Conservation (phyloP, 2,888 invertebrate species). For the Furcula furcula region DNA sequence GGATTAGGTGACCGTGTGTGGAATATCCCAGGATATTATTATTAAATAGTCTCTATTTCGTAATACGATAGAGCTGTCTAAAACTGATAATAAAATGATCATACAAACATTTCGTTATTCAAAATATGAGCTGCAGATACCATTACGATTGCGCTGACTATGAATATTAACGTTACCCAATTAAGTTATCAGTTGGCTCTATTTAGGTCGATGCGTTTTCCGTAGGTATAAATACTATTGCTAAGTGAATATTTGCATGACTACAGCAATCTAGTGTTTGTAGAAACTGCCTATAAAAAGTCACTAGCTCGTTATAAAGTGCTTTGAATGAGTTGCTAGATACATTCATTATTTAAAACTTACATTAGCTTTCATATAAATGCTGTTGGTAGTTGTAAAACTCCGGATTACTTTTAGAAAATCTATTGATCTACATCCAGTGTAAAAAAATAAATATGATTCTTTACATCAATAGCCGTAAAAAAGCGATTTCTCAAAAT, state of each 20-base stretch:
- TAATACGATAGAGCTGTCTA: neutral
- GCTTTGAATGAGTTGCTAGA: too few relatives aligned
- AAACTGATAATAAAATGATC: neutral
- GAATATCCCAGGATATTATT: too few relatives aligned
- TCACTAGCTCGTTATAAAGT: slow-evolving; percentile 50
- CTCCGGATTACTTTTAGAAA: too few relatives aligned
- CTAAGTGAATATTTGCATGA: slow-evolving; percentile 75
- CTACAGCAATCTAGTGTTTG: slow-evolving; percentile 51
- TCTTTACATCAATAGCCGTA: too few relatives aligned
- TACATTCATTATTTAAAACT: too few relatives aligned
- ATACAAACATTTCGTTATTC: slow-evolving; percentile 3
- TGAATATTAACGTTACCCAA: slow-evolving; percentile 15
- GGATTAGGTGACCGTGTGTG: too few relatives aligned
- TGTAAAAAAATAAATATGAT: too few relatives aligned
- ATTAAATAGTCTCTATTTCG: too few relatives aligned
- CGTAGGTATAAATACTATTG: slow-evolving; percentile 39
- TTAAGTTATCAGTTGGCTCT: slow-evolving; percentile 29
- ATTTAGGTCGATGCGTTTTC: slow-evolving; percentile 55
- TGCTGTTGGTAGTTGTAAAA: too few relatives aligned
- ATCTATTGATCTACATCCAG: too few relatives aligned
- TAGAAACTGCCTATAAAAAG: slow-evolving; percentile 56
- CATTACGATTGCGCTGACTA: slow-evolving; percentile 14
- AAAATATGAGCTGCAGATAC: slow-evolving; percentile 9
- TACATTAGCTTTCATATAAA: too few relatives aligned
- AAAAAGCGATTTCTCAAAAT: too few relatives aligned